These are phyloP conservation scores for Sogatella furcifera DNA, from an alignment of 1,140 invertebrate genomes.

Conservation along the genomic window DNA sequence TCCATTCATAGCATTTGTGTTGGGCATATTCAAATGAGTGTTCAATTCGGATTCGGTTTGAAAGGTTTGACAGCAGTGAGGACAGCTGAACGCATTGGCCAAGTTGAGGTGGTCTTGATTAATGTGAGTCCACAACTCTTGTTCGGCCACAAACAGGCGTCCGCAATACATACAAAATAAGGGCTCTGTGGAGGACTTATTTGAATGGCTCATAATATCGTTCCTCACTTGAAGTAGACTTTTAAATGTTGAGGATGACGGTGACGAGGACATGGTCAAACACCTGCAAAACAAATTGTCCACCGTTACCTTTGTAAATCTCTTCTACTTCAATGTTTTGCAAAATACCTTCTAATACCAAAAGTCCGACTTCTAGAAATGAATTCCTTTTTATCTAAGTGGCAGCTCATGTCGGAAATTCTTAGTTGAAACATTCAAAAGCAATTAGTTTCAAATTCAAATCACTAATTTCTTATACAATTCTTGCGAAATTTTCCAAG, in stretches of 20 bases:
- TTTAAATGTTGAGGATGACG: background rate
- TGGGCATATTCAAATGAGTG: background rate
- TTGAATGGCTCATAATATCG: background rate
- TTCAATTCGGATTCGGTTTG: background rate
- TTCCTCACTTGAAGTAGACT: slow-evolving; percentile 9
- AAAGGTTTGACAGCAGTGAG: slow-evolving; percentile 20
- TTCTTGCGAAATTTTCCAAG: too few species aligned
- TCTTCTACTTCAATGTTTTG: too few species aligned
- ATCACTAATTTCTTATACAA: too few species aligned
- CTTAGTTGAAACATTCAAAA: too few species aligned
- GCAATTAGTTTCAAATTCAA: too few species aligned
- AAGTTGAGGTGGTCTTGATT: slow-evolving; percentile 9
- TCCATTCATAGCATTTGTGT: background rate
- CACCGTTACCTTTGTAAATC: background rate
- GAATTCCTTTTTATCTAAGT: too few species aligned
- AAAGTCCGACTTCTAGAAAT: too few species aligned
- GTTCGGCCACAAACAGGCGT: slow-evolving; percentile 18
- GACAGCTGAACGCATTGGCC: slow-evolving; percentile 11
- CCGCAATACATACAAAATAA: slow-evolving; percentile 19
- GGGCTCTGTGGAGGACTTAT: slow-evolving; percentile 1
- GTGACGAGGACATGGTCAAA: background rate
- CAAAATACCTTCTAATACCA: too few species aligned
- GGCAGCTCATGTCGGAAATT: too few species aligned
- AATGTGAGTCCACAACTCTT: slow-evolving; percentile 15
- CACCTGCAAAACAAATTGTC: slow-evolving; percentile 13